Percentiles rank a stretch among this genome's conserved stretches.
phyloP scores from a whole-genome alignment of 2,888 invertebrate genomes.

The Drosophila aldrichi region DNA sequence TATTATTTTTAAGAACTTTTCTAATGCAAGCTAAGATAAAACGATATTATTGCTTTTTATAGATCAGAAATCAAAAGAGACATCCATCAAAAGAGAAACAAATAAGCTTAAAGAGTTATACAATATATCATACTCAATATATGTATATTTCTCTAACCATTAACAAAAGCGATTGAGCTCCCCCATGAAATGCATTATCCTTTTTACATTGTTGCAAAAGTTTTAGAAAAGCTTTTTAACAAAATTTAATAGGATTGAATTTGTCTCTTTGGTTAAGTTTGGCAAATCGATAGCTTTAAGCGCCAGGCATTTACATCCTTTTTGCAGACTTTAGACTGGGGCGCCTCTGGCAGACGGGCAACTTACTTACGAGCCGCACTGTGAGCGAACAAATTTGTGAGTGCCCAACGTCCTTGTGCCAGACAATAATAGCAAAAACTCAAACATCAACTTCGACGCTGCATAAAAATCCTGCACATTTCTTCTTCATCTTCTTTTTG shows the following conservation, averaged over 20 bases:
- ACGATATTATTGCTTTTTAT: rapidly evolving
- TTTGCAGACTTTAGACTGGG: conserved; percentile 10
- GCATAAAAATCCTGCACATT: conserved; percentile 59
- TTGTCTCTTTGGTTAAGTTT: conserved; percentile 24
- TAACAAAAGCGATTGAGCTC: not conserved
- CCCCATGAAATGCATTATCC: not conserved
- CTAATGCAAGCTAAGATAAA: not conserved
- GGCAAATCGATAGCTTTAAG: conserved; percentile 47
- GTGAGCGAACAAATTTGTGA: conserved; percentile 35
- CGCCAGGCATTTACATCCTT: conserved; percentile 2
- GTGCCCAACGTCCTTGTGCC: conserved; percentile 70
- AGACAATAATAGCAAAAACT: conserved; percentile 64
- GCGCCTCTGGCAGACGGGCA: conserved; percentile 8
- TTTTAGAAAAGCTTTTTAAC: not conserved
- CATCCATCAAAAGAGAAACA: not conserved
- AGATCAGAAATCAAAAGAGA: not conserved
- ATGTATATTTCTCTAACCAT: not conserved
- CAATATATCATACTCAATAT: not conserved
- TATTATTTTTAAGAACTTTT: not conserved
- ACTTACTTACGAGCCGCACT: conserved; percentile 15
- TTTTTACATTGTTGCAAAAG: conserved; percentile 2
- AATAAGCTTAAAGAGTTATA: not conserved
- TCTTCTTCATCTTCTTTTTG: not conserved
- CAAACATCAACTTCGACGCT: conserved; percentile 70
- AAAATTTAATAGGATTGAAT: conserved; percentile 13